Base-by-base conservation (phyloP, 2,888 invertebrate species). In the Epiblema foenella region DNA sequence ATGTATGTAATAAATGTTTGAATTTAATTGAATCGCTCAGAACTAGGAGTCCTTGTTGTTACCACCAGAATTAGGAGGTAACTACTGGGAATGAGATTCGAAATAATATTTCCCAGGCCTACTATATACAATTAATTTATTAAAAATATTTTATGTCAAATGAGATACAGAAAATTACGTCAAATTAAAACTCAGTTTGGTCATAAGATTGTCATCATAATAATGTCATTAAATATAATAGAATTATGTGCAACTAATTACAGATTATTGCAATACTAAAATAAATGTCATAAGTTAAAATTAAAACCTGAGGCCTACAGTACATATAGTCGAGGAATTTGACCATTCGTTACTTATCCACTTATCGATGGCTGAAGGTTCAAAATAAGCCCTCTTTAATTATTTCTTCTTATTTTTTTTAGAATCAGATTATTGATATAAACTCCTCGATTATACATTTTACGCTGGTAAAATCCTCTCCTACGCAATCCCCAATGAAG, bases 131-230 rank as follows among this genome's bases (percentile, higher is more conserved):
- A 46, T n/a, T 46, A 7, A 46, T 46, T n/a, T 46, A 46, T n/a
- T 46, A n/a, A 46, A 0, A n/a, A 46, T 46, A n/a, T 46, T n/a
- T 46, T 46, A n/a, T n/a, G 46, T 46, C 46, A 46, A 46, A 46
- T 12, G 8, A 5, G n/a, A 57, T 37, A 37, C 33, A 57, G 10
- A 57, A 24, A 57, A 17, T 57, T 37, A 57, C 17, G 57, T 57
- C 37, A 37, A 57, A 18, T 57, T 37, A 37, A 57, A 57, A 57
- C 37, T 57, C 17, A 49, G 29, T 57, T n/a, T n/a, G 56, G 42
- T 60, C 42, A 60, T 60, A 60, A 57, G 57, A 60, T n/a, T 60
- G 60, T 62, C 18, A 57, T 57, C 46, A 62, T 62, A 49, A 49
- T 60, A 11, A 29, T 29, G 46, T 62, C 57, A 57, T 12, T 37